Base-by-base conservation (phyloP, 2,888 invertebrate genomes). In the Acanthococcus lagerstroemiae region DNA sequence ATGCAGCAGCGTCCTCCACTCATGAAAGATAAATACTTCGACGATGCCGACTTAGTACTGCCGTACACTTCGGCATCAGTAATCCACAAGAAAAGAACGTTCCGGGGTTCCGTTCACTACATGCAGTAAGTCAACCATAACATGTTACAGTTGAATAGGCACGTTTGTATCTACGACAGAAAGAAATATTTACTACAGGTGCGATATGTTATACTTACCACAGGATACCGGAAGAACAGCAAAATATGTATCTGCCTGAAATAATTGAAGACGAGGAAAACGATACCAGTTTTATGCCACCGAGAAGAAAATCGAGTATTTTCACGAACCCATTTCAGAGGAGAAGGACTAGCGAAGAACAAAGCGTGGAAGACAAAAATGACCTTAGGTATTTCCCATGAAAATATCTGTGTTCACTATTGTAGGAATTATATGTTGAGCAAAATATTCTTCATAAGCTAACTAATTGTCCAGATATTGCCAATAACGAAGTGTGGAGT, bases 21-120 rank as follows among this genome's bases (percentile, higher is more conserved):
- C 5, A 78, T 78, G 6, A 80, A 81, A 73, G 81, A 81, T 69
- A 79, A 78, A 69, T 81, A 80, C 70, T 81, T 78, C 68, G 79
- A 81, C 68, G 55, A 65, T 6, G 75, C 77, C 12, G 76, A 80
- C 69, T 73, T 80, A 21, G 77, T 75, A 22, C 72, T 81, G 22
- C 81, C 81, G 0, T 81, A 81, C 71, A 81, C 81, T 1, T 80
- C 79, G 73, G 81, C 81, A 4, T 78, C 81, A 0, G 78, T 80
- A 19, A 77, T 78, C 15, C 80, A 80, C 70, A 81, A 80, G 71
- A 79, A 77, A 71, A 80, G 80, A 72, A 81, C 81, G 1, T 81
- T 81, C 72, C 75, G 81, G 45, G 81, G 81, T 57, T 81, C 81
- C 46, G 81, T 81, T 4, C 80, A 80, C 27, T 77, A 79, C 58